These are phyloP conservation scores for Liodrosophila aerea DNA, from an alignment of 2,888 invertebrate species.

Conservation along the genomic window DNA sequence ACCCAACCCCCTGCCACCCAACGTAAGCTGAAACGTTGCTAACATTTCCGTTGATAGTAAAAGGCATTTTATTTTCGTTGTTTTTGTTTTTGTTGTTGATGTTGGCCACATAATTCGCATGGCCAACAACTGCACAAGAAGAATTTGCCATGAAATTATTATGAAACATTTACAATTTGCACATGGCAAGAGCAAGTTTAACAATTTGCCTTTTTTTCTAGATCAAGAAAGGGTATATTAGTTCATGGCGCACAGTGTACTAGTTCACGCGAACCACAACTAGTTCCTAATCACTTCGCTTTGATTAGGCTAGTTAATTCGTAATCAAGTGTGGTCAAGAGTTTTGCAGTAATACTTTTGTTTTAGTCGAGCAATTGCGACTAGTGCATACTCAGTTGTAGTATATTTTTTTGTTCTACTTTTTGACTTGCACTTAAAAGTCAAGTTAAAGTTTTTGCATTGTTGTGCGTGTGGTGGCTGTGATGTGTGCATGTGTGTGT, in stretches of 20 bases:
- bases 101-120: slow-evolving; percentile 49
- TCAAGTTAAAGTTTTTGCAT: slow-evolving; percentile 38
- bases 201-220: not conserved
- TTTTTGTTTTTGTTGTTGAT: slow-evolving; percentile 20
- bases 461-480: slow-evolving; percentile 22
- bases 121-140: slow-evolving; percentile 55
- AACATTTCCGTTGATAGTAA: slow-evolving; percentile 50
- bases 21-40: slow-evolving; percentile 37
- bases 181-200: slow-evolving; percentile 38
- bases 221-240: not conserved
- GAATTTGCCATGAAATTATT: slow-evolving; percentile 58
- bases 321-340: too few relatives aligned
- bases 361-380: too few relatives aligned
- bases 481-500: slow-evolving; percentile 8
- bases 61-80: slow-evolving; percentile 30
- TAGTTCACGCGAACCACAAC: too few relatives aligned
- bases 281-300: too few relatives aligned
- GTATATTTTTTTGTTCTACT: slow-evolving; percentile 9
- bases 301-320: too few relatives aligned
- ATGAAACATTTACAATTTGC: slow-evolving; percentile 59
- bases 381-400: not conserved
- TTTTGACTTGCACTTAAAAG: slow-evolving; percentile 45
- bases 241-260: too few relatives aligned
- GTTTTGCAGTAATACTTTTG: too few relatives aligned
- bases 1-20: not conserved